A percentile compares a stretch with the other conserved stretches of the same genome.
phyloP scores from a whole-genome alignment of 1,140 invertebrate genomes.

The Episyrphus balteatus region DNA sequence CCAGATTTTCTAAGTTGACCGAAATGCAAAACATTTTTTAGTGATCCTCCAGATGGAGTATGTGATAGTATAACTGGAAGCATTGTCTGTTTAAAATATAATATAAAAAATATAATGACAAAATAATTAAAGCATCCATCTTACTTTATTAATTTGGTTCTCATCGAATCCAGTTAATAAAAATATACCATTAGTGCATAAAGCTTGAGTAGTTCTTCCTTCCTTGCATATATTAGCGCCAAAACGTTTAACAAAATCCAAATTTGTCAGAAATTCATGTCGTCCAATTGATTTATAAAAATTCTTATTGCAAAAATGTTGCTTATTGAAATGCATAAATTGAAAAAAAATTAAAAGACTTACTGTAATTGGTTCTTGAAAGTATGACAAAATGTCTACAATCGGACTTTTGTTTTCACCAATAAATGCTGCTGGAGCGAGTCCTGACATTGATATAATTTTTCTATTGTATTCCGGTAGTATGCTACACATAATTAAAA shows the following conservation, averaged over 20 bases:
- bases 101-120: background rate
- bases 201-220: conserved; percentile 32
- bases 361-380: conserved; percentile 25
- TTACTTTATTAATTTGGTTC: conserved; percentile 41
- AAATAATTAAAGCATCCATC: background rate
- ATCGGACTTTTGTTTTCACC: conserved; percentile 33
- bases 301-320: conserved; percentile 33
- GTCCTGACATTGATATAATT: conserved; percentile 43
- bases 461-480: conserved; percentile 55
- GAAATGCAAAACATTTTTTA: conserved; percentile 62
- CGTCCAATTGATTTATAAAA: conserved; percentile 36
- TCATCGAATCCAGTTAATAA: conserved; percentile 43
- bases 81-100: conserved; percentile 38
- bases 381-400: conserved; percentile 27
- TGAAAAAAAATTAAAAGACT: conserved; percentile 9
- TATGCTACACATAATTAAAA: conserved; percentile 52
- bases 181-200: conserved; percentile 50
- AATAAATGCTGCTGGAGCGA: conserved; percentile 47
- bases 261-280: conserved; percentile 45
- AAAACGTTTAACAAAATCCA: conserved; percentile 34
- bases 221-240: conserved; percentile 38
- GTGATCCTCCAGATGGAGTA: conserved; percentile 64
- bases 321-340: conserved; percentile 35
- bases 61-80: conserved; percentile 62
- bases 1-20: conserved; percentile 44